Evolutionary conservation across 2,797 vertebrate genomes (phyloP).

Genomic region (Malacoraja senta): DNA sequence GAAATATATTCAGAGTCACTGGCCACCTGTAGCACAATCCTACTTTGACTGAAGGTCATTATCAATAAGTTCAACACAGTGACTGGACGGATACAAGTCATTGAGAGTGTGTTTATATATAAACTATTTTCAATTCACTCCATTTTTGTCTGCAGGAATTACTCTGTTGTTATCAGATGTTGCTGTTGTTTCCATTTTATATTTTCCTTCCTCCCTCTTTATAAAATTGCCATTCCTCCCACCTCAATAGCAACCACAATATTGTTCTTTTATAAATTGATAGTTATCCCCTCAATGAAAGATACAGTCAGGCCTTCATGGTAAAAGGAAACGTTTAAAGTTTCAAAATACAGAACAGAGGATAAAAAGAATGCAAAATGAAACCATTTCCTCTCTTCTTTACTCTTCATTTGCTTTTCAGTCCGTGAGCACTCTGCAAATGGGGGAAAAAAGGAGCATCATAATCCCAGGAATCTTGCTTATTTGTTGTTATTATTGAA

Average conservation of each 20-base stretch:
- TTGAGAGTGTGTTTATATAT: no score
- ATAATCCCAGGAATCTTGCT: neutral
- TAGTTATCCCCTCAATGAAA: no score
- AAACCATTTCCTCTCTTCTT: neutral
- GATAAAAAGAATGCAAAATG: neutral
- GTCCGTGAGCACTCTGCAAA: neutral
- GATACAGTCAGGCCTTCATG: neutral
- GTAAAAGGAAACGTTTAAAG: neutral
- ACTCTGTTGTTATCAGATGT: no score
- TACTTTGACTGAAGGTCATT: neutral
- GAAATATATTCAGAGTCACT: neutral
- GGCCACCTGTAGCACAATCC: neutral
- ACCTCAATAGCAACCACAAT: no score
- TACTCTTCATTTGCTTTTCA: neutral
- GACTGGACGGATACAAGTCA: neutral
- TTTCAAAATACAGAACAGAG: constrained; percentile 8
- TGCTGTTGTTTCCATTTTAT: no score
- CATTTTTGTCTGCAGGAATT: no score
- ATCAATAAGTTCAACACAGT: neutral
- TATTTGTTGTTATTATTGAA: neutral
- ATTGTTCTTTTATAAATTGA: no score
- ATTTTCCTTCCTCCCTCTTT: no score
- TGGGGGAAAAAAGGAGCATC: neutral
- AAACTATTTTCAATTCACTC: no score
- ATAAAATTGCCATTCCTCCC: no score